A percentile compares a stretch with the other conserved stretches of the same genome.
These are phyloP conservation scores for Halcyon chelicuti DNA, from an alignment of 2,797 vertebrate species.

Conservation along the genomic window DNA sequence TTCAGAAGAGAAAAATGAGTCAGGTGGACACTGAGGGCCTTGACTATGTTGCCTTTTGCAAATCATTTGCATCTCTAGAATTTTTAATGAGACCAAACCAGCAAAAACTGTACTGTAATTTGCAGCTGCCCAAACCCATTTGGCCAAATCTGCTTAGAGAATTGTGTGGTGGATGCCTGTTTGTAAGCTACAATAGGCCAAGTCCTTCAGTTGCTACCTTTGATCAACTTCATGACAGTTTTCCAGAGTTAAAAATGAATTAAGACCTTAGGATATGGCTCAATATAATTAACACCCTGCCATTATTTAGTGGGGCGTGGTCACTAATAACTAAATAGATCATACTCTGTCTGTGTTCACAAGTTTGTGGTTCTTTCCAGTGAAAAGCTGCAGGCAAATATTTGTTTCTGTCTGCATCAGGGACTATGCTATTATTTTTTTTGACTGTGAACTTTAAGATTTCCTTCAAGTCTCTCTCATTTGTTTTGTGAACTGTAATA, in stretches of 20 bases:
- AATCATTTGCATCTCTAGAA: background rate
- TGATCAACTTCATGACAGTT: background rate
- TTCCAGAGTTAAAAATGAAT: background rate
- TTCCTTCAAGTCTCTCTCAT: background rate
- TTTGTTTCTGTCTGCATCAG: constrained; percentile 2
- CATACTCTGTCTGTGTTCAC: background rate
- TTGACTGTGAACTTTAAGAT: background rate
- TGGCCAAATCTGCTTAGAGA: background rate
- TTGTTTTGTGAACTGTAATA: background rate
- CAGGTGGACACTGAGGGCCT: background rate
- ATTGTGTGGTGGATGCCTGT: background rate
- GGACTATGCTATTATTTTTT: background rate
- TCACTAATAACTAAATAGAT: background rate
- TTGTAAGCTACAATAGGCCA: background rate
- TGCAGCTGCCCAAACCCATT: background rate
- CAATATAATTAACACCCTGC: background rate
- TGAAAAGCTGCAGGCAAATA: constrained; percentile 4
- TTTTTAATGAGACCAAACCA: background rate
- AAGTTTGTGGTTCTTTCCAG: background rate
- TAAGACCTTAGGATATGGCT: background rate
- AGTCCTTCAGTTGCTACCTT: background rate
- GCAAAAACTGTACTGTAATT: background rate
- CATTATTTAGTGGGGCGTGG: background rate
- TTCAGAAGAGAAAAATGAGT: background rate
- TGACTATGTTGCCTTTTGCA: background rate